Evolutionary conservation across 1,140 invertebrate species (phyloP), one percentile per base, ranked within the genome.

Genomic region (Drosophila repleta): DNA sequence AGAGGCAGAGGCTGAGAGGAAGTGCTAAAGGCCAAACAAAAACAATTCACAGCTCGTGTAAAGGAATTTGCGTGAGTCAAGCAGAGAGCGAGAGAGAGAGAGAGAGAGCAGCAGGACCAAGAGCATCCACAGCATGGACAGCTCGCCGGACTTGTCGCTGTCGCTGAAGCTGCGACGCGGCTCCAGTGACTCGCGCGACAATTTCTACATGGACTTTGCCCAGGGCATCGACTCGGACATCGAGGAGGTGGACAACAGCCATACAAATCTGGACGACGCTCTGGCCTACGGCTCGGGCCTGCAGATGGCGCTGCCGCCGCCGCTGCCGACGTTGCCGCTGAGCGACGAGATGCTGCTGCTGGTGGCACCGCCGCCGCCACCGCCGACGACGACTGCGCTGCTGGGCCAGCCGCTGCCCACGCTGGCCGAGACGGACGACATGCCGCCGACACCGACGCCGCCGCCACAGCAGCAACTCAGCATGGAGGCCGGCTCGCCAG

Each of bases 121-220:
- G n/a, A n/a, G n/a, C n/a, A n/a, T n/a, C n/a, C n/a, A n/a, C n/a
- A 58, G 35, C 37, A 92, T 92, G 91, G 96, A 96, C 92, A 96
- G 96, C 91, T 96, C 96, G 24, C 96, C 96, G 53, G 96, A 97
- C 93, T 93, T 97, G 90, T 87, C 96, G 91, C 93, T 97, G 57
- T 87, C 96, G 91, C 93, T 97, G 56, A 96, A 96, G 92, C 92
- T 97, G 78, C 94, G 96, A 70, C 94, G 96, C 53, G 96, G 96
- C 20, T 96, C 96, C 21, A 96, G 95, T 87, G 96, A 96, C 92
- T 97, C 96, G 7, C 93, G 96, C 56, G 96, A 97, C 91, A 96
- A 96, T 29, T 97, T 96, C 90, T 97, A 97, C 89, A 96, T 97
- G 96, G 96, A 96, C 92, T 96, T 97, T 83, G 96, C 96, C 76